Evolutionary conservation across 2,113 vertebrate species (phyloP), one percentile per base, ranked within the genome.

Genomic region (Xenopus laevis): DNA sequence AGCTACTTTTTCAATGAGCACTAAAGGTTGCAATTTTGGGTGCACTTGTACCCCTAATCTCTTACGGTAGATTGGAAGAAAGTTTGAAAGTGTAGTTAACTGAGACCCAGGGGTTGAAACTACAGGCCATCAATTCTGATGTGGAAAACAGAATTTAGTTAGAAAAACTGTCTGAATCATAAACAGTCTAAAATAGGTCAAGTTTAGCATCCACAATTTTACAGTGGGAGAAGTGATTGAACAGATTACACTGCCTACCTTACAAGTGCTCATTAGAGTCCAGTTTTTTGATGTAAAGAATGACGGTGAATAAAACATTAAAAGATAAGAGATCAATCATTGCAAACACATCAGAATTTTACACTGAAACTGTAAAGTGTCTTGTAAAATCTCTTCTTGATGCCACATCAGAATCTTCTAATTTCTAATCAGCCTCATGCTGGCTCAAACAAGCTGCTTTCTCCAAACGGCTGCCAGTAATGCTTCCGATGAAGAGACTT

Each of bases 251-350:
- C 72, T 15, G 44, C 57, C 23, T 53, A 68, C 72, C 72, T 75
- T 52, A 59, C 44, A 61, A 75, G 57, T 61, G 57, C 65, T 75
- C 65, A 68, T 75, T 75, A 75, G 60, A 75, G 57, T 52, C 64
- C 65, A 33, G 46, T 74, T 74, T 66, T 33, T 60, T 74, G 63
- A 67, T 55, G 67, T 60, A 74, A 73, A 73, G 66, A 7, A 73
- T 65, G 63, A 74, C 64, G 63, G 65, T 68, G 72, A 75, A 75
- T 75, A 75, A 75, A 75, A 75, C 72, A 75, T 75, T 68, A 75
- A 75, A 75, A 68, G 55, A 75, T 75, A 75, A 75, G 72, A 68
- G 72, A 75, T 75, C 65, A 75, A 75, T 75, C 72, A 75, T 40
- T 68, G 57, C 65, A 75, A 68, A 75, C 57, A 75, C 53, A 74